Conservation (phyloP, 2,888 invertebrate genomes). For the Pecten maximus region DNA sequence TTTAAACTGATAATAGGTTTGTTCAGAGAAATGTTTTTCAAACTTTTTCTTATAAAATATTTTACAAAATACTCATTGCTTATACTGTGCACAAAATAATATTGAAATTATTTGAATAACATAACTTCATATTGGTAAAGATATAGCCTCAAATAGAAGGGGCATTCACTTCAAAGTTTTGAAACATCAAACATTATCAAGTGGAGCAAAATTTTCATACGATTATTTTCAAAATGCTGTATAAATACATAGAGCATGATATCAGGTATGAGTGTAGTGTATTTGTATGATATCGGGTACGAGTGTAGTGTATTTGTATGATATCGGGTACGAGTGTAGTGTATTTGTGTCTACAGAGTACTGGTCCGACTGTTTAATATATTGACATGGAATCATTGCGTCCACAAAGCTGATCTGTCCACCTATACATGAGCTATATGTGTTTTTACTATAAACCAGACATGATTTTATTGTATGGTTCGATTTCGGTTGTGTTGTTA, state of each 20-base stretch:
- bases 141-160: neutral
- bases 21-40: neutral
- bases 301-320: no score
- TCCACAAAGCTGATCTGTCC: constrained; percentile 10
- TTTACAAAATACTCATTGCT: constrained; percentile 7
- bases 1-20: neutral
- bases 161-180: neutral
- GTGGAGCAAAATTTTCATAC: neutral
- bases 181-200: neutral
- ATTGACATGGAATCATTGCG: constrained; percentile 13
- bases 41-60: neutral
- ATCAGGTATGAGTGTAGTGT: neutral
- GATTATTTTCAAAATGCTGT: neutral
- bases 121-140: neutral
- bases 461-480: neutral
- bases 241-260: neutral
- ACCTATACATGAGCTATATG: constrained; percentile 7
- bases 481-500: neutral
- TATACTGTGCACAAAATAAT: neutral
- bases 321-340: neutral
- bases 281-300: neutral
- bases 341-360: neutral
- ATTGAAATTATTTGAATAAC: neutral
- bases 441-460: neutral
- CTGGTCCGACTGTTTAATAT: neutral